A percentile compares a stretch with the other conserved stretches of the same genome.
Conservation (phyloP, 2,113 vertebrate genomes). For the Centropus unirufus region DNA sequence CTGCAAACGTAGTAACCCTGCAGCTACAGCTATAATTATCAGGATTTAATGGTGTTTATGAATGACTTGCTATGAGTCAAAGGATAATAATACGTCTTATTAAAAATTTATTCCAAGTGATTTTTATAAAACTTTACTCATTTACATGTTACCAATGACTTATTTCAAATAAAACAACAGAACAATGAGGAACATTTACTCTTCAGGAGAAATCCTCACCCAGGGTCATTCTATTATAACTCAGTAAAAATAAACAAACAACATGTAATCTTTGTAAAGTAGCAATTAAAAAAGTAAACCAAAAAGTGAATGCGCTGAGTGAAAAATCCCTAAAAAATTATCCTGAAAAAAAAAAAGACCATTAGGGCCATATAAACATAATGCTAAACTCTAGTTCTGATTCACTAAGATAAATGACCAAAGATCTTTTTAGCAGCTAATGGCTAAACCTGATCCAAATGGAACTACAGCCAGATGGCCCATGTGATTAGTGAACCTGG, state of each 20-base stretch:
- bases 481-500: constrained; percentile 37
- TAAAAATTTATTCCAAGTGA: constrained; percentile 74
- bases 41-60: constrained; percentile 74
- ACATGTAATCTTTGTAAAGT: not conserved
- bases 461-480: constrained; percentile 68
- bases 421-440: constrained; percentile 36
- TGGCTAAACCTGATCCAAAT: constrained; percentile 66
- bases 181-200: constrained; percentile 31
- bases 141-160: constrained; percentile 56
- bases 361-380: not conserved
- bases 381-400: not conserved
- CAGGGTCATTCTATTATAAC: constrained; percentile 29
- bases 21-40: constrained; percentile 74
- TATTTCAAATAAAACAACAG: constrained; percentile 53
- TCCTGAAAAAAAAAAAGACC: not conserved
- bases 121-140: constrained; percentile 72
- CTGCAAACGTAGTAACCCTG: constrained; percentile 69
- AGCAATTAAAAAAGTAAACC: constrained; percentile 25
- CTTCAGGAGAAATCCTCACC: constrained; percentile 15
- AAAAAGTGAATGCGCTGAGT: not conserved
- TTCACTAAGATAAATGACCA: constrained; percentile 62
- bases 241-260: constrained; percentile 19
- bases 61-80: constrained; percentile 73
- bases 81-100: constrained; percentile 72
- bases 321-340: not conserved